These are phyloP conservation scores for Nephrotoma guestfalica DNA, from an alignment of 2,888 invertebrate genomes.

Conservation along the genomic window DNA sequence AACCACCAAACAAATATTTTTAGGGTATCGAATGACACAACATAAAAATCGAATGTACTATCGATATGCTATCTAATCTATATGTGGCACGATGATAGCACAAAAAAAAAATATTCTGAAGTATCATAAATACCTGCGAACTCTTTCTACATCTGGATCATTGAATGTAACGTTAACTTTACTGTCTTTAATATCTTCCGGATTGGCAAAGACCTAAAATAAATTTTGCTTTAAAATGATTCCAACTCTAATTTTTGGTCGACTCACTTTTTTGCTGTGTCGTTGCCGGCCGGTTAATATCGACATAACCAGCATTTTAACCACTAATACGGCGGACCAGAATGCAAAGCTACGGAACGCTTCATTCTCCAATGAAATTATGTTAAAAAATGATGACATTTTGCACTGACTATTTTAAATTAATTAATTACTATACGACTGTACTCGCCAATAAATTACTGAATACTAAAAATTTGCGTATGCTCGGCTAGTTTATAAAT, in stretches of 20 bases:
- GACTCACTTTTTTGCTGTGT: slow-evolving; percentile 20
- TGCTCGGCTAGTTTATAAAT: no score
- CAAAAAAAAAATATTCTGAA: background rate
- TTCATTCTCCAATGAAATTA: slow-evolving; percentile 18
- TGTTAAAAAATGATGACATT: background rate
- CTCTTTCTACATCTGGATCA: background rate
- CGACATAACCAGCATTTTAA: slow-evolving; percentile 25
- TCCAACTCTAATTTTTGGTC: background rate
- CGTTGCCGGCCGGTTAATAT: slow-evolving; percentile 21
- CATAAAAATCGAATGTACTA: background rate
- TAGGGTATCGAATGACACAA: no score
- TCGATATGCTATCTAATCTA: background rate
- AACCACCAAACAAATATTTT: background rate
- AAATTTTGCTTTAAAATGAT: background rate
- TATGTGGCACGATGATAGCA: background rate
- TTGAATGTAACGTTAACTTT: background rate
- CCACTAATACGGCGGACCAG: slow-evolving; percentile 20
- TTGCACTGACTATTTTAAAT: background rate
- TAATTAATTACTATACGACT: background rate
- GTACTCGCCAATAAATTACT: background rate
- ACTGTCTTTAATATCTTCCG: background rate
- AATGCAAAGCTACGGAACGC: slow-evolving; percentile 22
- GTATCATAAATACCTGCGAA: background rate
- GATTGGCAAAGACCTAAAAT: background rate
- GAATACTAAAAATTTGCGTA: background rate